These are phyloP conservation scores for Gambusia yucatana DNA, from an alignment of 2,797 vertebrate species.

Conservation along the genomic window DNA sequence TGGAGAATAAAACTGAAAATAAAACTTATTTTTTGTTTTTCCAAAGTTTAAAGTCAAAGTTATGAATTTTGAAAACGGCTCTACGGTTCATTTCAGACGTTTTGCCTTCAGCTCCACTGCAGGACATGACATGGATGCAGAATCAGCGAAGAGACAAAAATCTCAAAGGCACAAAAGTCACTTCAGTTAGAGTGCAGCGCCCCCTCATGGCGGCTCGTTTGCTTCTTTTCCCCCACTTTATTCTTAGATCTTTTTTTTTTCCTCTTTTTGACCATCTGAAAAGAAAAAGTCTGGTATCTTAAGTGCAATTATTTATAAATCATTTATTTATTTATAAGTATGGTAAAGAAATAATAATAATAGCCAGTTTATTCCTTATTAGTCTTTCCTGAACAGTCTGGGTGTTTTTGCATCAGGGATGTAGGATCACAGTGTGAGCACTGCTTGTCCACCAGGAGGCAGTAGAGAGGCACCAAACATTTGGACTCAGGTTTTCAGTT, in stretches of 20 bases:
- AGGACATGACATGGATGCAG: background rate
- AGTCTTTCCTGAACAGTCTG: background rate
- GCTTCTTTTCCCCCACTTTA: background rate
- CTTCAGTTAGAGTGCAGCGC: background rate
- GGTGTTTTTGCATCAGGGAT: background rate
- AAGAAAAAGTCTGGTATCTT: background rate
- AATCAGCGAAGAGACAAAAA: background rate
- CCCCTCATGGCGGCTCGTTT: background rate
- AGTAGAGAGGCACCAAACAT: conserved; percentile 5
- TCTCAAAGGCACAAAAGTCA: background rate
- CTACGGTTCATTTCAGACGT: background rate
- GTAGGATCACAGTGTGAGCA: background rate
- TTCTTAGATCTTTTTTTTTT: background rate
- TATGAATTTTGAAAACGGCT: no score
- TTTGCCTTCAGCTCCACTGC: background rate
- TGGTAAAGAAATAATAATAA: background rate
- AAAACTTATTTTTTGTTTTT: no score
- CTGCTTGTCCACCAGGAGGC: conserved; percentile 47
- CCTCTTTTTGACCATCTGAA: background rate
- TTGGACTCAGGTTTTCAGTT: background rate
- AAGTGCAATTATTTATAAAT: background rate
- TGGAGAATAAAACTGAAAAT: no score
- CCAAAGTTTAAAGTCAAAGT: no score
- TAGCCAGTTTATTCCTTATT: background rate
- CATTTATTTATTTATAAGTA: background rate